Evolutionary conservation across 2,113 vertebrate genomes (phyloP).

Genomic region (Empidonax traillii): DNA sequence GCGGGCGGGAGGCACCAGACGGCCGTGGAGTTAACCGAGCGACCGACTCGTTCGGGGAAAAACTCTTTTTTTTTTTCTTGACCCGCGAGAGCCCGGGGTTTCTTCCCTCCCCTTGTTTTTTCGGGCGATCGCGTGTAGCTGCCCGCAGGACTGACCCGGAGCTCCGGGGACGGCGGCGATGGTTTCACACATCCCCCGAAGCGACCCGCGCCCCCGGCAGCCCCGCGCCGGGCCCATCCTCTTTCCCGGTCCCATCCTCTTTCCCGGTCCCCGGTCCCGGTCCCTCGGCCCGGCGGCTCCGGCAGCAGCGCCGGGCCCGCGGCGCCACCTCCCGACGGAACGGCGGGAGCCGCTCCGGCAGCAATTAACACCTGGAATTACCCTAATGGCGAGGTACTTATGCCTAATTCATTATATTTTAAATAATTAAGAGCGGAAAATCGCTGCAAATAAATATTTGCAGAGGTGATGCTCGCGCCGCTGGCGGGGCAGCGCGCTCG

Average conservation of each 20-base stretch:
- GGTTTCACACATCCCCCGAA: not conserved
- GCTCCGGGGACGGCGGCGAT: not conserved
- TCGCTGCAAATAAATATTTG: conserved; percentile 62
- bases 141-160: not conserved
- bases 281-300: not conserved
- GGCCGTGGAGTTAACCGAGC: not conserved
- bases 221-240: not conserved
- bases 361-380: conserved; percentile 68
- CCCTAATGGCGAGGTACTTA: conserved; percentile 57
- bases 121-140: not conserved
- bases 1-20: not conserved
- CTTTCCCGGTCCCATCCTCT: not conserved
- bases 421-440: conserved; percentile 27
- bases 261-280: not conserved
- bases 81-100: not conserved
- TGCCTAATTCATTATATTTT: conserved; percentile 60
- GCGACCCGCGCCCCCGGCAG: not conserved
- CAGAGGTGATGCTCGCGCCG: not conserved
- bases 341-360: conserved; percentile 6
- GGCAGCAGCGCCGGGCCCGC: conserved; percentile 61
- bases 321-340: conserved; percentile 77
- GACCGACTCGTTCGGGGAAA: not conserved
- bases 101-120: not conserved
- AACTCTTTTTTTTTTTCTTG: not conserved
- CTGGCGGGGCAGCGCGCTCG: not conserved